A percentile compares a stretch with the other conserved stretches of the same genome.
Conservation (phyloP, 2,113 vertebrate genomes). For the Anoura caudifer region DNA sequence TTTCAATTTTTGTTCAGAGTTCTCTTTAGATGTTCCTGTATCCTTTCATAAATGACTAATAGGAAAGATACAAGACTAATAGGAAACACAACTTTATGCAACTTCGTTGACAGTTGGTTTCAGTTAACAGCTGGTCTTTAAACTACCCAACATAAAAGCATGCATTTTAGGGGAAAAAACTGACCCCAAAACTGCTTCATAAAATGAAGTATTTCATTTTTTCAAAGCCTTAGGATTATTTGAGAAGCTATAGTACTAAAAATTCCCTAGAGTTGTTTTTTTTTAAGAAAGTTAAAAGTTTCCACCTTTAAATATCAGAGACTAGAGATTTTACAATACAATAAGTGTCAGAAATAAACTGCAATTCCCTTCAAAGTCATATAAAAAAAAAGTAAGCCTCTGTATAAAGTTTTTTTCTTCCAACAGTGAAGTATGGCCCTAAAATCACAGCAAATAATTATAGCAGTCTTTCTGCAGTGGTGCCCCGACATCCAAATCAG, state of each 20-base stretch:
- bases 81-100: constrained; percentile 81
- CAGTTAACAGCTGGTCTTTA: constrained; percentile 86
- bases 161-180: constrained; percentile 78
- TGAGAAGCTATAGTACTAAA: constrained; percentile 74
- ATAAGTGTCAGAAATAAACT: constrained; percentile 76
- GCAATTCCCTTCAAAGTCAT: constrained; percentile 65
- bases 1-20: constrained; percentile 78
- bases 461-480: neutral
- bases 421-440: constrained; percentile 53
- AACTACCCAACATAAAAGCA: constrained; percentile 85
- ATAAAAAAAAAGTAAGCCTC: constrained; percentile 41
- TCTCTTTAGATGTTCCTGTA: constrained; percentile 79
- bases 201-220: constrained; percentile 82
- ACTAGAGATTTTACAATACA: constrained; percentile 73
- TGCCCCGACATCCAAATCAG: neutral
- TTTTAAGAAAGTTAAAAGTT: constrained; percentile 72
- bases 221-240: constrained; percentile 80
- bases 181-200: constrained; percentile 83
- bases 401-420: constrained; percentile 60
- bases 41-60: constrained; percentile 85
- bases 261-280: constrained; percentile 66
- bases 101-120: constrained; percentile 81
- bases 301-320: constrained; percentile 80
- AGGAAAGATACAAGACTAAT: constrained; percentile 85
- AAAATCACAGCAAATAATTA: constrained; percentile 57